Evolutionary conservation across 2,888 invertebrate species (phyloP), one percentile per base, ranked within the genome.

Genomic region (Willowsia nigromaculata): DNA sequence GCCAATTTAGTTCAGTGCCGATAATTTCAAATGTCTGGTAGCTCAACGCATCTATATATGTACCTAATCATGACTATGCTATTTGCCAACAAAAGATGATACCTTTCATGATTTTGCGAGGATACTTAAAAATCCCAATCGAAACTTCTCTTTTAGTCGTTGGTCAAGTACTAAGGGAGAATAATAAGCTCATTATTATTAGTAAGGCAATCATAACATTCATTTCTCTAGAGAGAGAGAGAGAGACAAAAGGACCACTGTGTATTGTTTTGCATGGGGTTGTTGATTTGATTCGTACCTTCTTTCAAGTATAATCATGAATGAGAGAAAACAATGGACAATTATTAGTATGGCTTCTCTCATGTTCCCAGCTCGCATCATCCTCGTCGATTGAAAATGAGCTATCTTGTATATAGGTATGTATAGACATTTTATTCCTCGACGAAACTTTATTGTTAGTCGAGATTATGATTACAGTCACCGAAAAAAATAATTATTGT

Each of bases 251-350:
- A 33, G 47, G 30, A 15, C 15, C 40, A 81, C 18, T 59, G 43
- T 40, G 81, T 43, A 40, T 59, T 82, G 56, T 62, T 43, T 43
- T 65, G 33, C 62, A 50, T 33, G n/a, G 71, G 53, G 9, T 56
- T 85, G 27, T 43, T 85, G 85, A 85, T 85, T 85, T 74, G 76
- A 40, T 84, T 71, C 56, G 71, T 53, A 56, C 43, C 30, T 30
- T n/a, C 11, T 11, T 22, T 43, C 22, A 68, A 47, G 25, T 25
- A 74, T 27, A 5, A 15, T 25, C 27, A 30, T 47, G 47, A 74
- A 82, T 78, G 62, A 37, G 33, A 53, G 50, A 78, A 86, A 80
- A 86, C 86, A 86, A 86, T 86, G 80, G 68, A 65, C 86, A 80
- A 86, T 86, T 86, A 86, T 80, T 80, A 56, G 62, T 53, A 68